Evolutionary conservation across 2,888 invertebrate species (phyloP).

Genomic region (Acanthosepion lycidas): DNA sequence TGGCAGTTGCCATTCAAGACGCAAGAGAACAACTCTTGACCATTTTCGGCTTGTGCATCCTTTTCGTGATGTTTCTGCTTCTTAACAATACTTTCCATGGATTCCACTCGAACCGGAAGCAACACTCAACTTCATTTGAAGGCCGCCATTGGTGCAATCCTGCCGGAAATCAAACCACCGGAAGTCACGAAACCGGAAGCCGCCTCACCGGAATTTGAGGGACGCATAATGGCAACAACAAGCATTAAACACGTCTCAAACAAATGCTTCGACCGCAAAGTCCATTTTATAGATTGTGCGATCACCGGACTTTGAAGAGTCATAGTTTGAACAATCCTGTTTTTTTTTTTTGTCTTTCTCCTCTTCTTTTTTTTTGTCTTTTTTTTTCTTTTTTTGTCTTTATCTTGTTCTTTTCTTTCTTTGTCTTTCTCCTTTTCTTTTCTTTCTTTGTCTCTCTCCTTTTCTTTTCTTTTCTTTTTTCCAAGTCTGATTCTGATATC

Average conservation of each 20-base stretch:
- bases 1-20: neutral
- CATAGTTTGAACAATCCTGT: neutral
- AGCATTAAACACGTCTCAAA: constrained; percentile 11
- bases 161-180: constrained; percentile 33
- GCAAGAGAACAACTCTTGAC: neutral
- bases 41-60: neutral
- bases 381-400: neutral
- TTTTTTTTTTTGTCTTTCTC: too few species aligned
- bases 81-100: constrained; percentile 22
- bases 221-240: constrained; percentile 9
- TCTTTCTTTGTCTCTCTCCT: neutral
- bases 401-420: neutral
- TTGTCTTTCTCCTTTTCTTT: neutral
- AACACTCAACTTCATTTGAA: constrained; percentile 20
- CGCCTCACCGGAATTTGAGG: neutral
- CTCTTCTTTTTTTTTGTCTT: neutral
- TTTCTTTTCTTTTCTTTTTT: neutral
- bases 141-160: neutral
- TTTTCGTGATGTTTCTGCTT: neutral
- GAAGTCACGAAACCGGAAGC: constrained; percentile 22
- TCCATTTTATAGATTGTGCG: constrained; percentile 41
- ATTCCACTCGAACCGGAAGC: neutral
- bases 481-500: too few species aligned
- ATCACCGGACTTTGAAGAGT: neutral
- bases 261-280: neutral